phyloP scores from a whole-genome alignment of 2,113 vertebrate genomes.

The Platichthys flesus region DNA sequence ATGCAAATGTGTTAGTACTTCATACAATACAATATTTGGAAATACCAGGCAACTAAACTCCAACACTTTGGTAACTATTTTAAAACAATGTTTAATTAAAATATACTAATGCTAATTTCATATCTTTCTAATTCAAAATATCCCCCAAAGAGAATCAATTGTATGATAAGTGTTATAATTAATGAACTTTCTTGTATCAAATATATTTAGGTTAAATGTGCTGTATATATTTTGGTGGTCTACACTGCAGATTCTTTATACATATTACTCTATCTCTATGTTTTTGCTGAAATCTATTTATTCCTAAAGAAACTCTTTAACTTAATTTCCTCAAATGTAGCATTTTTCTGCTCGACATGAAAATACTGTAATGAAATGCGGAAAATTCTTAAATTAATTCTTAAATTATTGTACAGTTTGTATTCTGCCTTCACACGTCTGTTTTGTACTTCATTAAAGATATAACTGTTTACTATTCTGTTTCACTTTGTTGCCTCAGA shows the following conservation, averaged over 20 bases:
- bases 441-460: constrained; percentile 83
- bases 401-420: constrained; percentile 68
- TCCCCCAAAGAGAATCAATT: constrained; percentile 4
- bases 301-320: constrained; percentile 33
- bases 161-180: constrained; percentile 53
- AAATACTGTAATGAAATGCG: constrained; percentile 32
- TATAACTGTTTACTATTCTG: constrained; percentile 58
- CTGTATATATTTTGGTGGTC: constrained; percentile 76
- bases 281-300: constrained; percentile 53
- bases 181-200: constrained; percentile 47
- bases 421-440: constrained; percentile 62
- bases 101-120: neutral
- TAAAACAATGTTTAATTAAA: neutral
- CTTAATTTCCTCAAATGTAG: constrained; percentile 59
- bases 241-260: constrained; percentile 66
- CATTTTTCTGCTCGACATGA: constrained; percentile 36
- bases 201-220: constrained; percentile 49
- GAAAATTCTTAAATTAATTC: constrained; percentile 14
- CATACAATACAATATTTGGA: neutral
- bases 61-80: neutral
- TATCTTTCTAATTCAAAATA: constrained; percentile 16
- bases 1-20: neutral
- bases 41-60: neutral
- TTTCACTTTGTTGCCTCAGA: constrained; percentile 3
- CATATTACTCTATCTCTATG: constrained; percentile 44